Conservation (phyloP, 2,797 vertebrate genomes). For the Alauda arvensis region DNA sequence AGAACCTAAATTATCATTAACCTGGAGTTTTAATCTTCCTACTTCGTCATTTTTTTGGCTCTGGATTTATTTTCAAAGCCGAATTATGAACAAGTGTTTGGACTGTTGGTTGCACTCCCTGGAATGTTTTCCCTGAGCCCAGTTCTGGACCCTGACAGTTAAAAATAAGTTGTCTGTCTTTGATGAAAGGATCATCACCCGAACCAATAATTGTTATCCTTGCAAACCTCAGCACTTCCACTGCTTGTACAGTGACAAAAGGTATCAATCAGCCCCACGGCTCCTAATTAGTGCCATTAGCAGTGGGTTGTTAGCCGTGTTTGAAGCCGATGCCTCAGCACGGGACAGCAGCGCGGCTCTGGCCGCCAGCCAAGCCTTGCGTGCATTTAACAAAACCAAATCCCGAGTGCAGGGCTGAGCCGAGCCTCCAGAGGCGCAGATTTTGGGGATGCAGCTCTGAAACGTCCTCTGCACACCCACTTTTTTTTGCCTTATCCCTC, state of each 20-base stretch:
- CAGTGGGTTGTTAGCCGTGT: slow-evolving; percentile 40
- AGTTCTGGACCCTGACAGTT: neutral
- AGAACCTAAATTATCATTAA: neutral
- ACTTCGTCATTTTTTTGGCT: neutral
- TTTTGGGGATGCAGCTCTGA: slow-evolving; percentile 2
- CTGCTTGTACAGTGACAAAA: slow-evolving; percentile 52
- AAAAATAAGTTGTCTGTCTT: neutral
- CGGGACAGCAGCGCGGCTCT: slow-evolving; percentile 3
- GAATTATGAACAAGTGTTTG: neutral
- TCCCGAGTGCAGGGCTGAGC: neutral
- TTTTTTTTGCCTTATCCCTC: neutral
- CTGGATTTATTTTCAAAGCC: neutral
- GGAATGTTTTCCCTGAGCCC: neutral
- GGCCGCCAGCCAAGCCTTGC: slow-evolving; percentile 32
- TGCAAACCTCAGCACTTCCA: slow-evolving; percentile 43
- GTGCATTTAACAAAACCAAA: neutral
- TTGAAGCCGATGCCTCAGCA: neutral
- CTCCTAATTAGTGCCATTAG: slow-evolving; percentile 63
- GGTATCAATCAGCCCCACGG: slow-evolving; percentile 56
- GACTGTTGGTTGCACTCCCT: neutral
- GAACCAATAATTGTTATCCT: slow-evolving; percentile 57
- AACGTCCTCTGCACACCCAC: neutral
- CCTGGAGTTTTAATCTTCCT: neutral
- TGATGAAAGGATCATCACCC: slow-evolving; percentile 33
- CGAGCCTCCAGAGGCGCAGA: neutral